Base-by-base conservation (phyloP, 2,888 invertebrate species). In the Monochamus alternatus region DNA sequence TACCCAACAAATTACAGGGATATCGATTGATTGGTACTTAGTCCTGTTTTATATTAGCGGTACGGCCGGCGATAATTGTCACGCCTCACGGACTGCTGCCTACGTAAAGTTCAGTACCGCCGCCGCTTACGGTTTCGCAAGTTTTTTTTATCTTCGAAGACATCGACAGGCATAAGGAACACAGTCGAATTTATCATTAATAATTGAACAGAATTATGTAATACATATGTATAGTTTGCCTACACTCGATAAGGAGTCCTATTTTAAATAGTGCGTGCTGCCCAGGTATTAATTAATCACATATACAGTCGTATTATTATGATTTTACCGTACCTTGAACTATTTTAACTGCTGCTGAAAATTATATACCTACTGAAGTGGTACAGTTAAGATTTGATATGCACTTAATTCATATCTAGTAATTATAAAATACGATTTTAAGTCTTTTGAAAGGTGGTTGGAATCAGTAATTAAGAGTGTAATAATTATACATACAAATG, bases 1-100 rank as follows among this genome's bases (percentile, higher is more conserved):
- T 73, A 47, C 66, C 73, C 43, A 59, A 70, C 75, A 72, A 77
- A 75, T 77, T 75, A 70, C 66, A 69, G 62, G 63, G 71, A 66
- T 67, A 30, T 74, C 71, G 63, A 74, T 71, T 71, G 72, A 75
- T 14, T 22, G 58, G 47, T 12, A 59, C 59, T 78, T 65, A 30
- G 68, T 71, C 67, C 38, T 60, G 59, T 72, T 76, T 59, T 12
- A 43, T 68, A 76, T 74, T 62, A 72, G 32, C 31, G 38, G 63
- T 67, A 59, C 65, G 75, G 70, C 75, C 74, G 44, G 66, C 60
- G 55, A 63, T 76, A 60, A 75, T 69, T 75, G 78, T 79, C 69
- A 79, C 78, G 77, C 78, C 78, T 80, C 78, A 76, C 73, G 73
- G 77, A 22, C 73, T 68, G 73, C 51, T 69, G 71, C 70, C 43